Conservation (phyloP, 2,888 invertebrate species). For the Eulithis prunata region DNA sequence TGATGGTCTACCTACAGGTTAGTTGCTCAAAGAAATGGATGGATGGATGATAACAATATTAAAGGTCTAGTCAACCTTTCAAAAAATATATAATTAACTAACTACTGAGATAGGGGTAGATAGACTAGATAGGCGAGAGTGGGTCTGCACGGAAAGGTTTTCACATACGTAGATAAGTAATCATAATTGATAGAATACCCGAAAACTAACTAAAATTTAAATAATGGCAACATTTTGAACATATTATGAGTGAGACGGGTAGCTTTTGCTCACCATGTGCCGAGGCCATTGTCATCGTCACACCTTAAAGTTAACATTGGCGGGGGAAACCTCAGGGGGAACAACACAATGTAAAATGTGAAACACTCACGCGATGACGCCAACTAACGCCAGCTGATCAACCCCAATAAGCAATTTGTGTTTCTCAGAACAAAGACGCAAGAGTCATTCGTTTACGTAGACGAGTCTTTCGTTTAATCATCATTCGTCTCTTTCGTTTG, state of each 20-base stretch:
- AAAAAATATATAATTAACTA: no score
- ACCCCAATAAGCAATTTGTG: constrained; percentile 17
- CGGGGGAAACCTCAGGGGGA: constrained; percentile 19
- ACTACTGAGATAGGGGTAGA: no score
- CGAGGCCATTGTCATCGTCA: constrained; percentile 2
- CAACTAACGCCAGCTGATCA: constrained; percentile 18
- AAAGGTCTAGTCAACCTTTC: no score
- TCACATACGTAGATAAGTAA: no score
- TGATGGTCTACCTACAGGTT: no score
- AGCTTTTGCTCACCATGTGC: constrained; percentile 8
- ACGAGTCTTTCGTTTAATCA: background rate
- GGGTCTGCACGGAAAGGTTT: no score
- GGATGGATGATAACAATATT: no score
- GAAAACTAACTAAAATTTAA: background rate
- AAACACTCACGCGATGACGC: constrained; percentile 32
- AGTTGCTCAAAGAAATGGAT: no score
- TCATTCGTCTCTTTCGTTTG: no score
- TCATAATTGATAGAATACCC: constrained; percentile 1
- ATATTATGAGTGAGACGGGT: constrained; percentile 31
- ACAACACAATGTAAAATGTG: constrained; percentile 23
- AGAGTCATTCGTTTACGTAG: background rate
- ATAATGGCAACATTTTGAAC: constrained; percentile 26
- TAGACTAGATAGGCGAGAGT: no score
- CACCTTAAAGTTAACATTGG: background rate
- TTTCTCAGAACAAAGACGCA: constrained; percentile 15